phyloP scores from a whole-genome alignment of 2,888 invertebrate genomes.

The Galerucella pusilla region DNA sequence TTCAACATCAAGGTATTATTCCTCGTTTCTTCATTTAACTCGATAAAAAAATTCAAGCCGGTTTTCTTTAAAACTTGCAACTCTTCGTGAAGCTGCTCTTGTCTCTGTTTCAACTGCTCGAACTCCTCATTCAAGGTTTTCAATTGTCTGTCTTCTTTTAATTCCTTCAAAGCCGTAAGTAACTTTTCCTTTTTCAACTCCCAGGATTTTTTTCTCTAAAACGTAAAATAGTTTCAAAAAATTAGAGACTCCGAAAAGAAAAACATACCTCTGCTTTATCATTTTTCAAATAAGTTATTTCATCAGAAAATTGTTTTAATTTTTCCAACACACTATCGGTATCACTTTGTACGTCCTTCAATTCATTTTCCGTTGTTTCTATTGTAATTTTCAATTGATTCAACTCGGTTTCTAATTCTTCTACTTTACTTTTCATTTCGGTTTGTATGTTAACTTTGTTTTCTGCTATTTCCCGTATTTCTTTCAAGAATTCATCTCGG shows the following conservation, averaged over 20 bases:
- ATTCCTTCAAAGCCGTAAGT: slow-evolving; percentile 11
- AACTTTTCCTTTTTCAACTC: slow-evolving; percentile 21
- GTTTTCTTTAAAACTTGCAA: slow-evolving; percentile 14
- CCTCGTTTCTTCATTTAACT: slow-evolving; percentile 23
- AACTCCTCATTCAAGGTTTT: slow-evolving; percentile 5
- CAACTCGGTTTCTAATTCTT: slow-evolving; percentile 22
- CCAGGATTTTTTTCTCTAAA: slow-evolving; percentile 16
- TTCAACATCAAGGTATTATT: slow-evolving; percentile 18
- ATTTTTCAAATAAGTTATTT: neutral
- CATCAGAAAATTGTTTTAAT: neutral
- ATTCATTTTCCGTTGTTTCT: slow-evolving; percentile 15
- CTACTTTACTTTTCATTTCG: slow-evolving; percentile 11
- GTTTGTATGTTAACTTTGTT: slow-evolving; percentile 23
- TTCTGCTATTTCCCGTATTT: slow-evolving; percentile 28
- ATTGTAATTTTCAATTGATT: slow-evolving; percentile 4
- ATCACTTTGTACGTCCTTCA: neutral
- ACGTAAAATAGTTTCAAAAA: neutral
- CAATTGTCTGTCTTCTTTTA: slow-evolving; percentile 8
- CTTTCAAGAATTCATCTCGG: slow-evolving; percentile 15
- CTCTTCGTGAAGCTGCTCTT: slow-evolving; percentile 11
- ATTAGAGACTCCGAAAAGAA: neutral
- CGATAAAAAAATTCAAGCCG: slow-evolving; percentile 31
- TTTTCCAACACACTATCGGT: slow-evolving; percentile 8
- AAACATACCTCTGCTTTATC: slow-evolving; percentile 24
- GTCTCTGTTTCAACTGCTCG: slow-evolving; percentile 1